Base-by-base conservation (phyloP, 1,140 invertebrate genomes). In the Atta texana region DNA sequence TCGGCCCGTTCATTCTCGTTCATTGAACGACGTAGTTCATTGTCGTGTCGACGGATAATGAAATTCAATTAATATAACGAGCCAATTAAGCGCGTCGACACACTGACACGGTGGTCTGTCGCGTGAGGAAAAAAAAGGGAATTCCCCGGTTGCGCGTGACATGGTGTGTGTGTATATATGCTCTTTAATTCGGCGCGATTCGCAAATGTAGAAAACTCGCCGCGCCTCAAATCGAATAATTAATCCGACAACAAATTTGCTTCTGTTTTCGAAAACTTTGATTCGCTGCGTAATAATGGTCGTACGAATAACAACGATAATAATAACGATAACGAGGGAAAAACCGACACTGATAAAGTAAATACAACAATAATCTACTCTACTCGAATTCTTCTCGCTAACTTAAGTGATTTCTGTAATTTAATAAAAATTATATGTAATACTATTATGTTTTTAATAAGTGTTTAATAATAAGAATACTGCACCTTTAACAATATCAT, bases 41-140 rank as follows among this genome's bases (percentile, higher is more conserved):
- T 88, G 84, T 89, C 57, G 21, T 34, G 24, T 51, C 31, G 44
- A 28, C 84, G 82, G 78, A 87, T 91, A 92, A 92, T 92, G 90
- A 92, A 93, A 87, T 94, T 94, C 92, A 94, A 94, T 94, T 93
- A 93, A 93, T 94, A 92, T 93, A 94, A 94, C 92, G 92, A 92
- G 88, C 92, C 92, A 92, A 92, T 92, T 92, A 92, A 88, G 84
- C 91, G 81, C 89, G 85, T 88, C 89, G 89, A 90, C 88, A 91
- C 80, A 89, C 89, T 91, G 89, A 91, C 90, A 91, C 87, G 87
- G 85, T 90, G 87, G 84, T 89, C 75, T 87, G 68, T 57, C 59
- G 75, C 24, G 64, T 10, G 81, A 24, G 74, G 63, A 61, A 57
- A 72, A 59, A 51, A 77, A 91, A 85, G 85, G 72, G n/a, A 69